Evolutionary conservation across 2,888 invertebrate species (phyloP), one percentile per base, ranked within the genome.

Genomic region (Andrena fulva): DNA sequence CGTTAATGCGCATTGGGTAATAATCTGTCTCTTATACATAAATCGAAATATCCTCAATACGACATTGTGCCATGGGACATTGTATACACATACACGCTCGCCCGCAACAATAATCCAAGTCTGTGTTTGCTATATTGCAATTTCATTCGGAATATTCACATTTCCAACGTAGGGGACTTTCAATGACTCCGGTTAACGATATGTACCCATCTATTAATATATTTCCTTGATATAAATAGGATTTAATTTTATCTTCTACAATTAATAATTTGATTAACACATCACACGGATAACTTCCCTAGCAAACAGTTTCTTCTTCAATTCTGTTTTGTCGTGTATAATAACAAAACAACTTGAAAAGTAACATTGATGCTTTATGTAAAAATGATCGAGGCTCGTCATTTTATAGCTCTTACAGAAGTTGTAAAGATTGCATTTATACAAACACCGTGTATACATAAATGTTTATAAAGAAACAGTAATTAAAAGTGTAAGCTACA

Each of bases 401-500:
- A 73, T 82, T 82, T 76, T 31, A 50, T 87, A 73, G 73, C 79
- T 82, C 75, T 72, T 77, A 73, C 29, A 74, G 72, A 77, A 66
- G 60, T 35, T 81, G 59, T 81, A 72, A 66, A 69, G n/a, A 66
- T 80, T 75, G 60, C 68, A 85, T 85, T 80, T 84, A 88, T 73
- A 84, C 64, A 42, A 59, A 77, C 33, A 77, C 27, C 27, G 63
- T 84, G 80, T 87, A 85, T 70, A 62, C 70, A 77, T 78, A 68
- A 82, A 63, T 70, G 77, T 89, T 82, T 85, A 76, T 71, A 80
- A 77, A 64, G 66, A 59, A 70, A 77, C 56, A 78, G 79, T 86
- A 68, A 81, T 69, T 77, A 59, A 81, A 82, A 80, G 68, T 89
- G 89, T 89, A 89, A 85, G 78, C 82, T 69, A 33, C 69, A 71